Evolutionary conservation across 2,113 vertebrate species (phyloP), one percentile per base, ranked within the genome.

Genomic region (Puma concolor): DNA sequence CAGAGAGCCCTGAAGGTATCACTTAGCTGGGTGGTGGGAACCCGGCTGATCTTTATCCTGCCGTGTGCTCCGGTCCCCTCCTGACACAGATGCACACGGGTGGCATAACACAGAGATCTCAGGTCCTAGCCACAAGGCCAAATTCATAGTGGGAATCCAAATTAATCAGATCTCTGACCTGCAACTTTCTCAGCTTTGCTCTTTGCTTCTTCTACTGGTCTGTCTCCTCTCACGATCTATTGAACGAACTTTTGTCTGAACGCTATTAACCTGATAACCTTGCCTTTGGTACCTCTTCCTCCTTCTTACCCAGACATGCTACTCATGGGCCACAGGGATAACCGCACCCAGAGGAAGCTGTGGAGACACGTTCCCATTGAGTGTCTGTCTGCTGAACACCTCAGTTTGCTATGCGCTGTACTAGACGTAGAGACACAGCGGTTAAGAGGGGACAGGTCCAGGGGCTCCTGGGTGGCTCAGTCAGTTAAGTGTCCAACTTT

Each of bases 401-500:
- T 11, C 17, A 41, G 0, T 4, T 1, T 6, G 10, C n/a, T 25
- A 21, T 25, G 16, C 11, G 4, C 71, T 25, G 38, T 3, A 11
- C 17, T 15, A 9, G 80, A 36, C 25, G 19, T 2, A n/a, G 79
- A 90, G 33, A 48, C 31, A 25, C 25, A 23, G 76, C 2, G 54
- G 16, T 11, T 25, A 5, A 33, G 48, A 77, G 50, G 38, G 41
- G 80, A 44, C 31, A 4, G 9, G 38, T 44, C 21, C 52, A 7
- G 57, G 2, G 57, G 52, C 16, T 15, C 52, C 52, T 54, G 52
- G 52, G 52, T 4, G 52, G 52, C 52, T 54, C 52, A 17, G 52
- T 54, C 15, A 5, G 14, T 36, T 36, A 36, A 36, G 36, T 36
- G 36, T 36, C 36, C 36, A 36, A 36, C 36, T 36, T 36, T 2